These are phyloP conservation scores for Drosophila kokeensis DNA, from an alignment of 2,888 invertebrate genomes.

Conservation along the genomic window DNA sequence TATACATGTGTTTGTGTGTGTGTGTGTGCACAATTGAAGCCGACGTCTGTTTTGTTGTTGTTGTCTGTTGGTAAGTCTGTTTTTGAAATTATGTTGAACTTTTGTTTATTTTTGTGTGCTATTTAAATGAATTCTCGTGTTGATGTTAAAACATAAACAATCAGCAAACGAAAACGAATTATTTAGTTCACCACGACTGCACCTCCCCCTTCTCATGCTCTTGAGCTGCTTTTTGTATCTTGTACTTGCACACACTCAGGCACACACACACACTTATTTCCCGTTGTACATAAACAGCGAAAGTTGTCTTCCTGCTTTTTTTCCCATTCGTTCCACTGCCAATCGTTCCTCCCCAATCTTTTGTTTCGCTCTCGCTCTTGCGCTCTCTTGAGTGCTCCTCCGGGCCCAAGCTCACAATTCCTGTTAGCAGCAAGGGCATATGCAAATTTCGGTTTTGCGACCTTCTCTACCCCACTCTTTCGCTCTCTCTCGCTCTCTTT, in stretches of 20 bases:
- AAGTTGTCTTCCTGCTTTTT: constrained; percentile 82
- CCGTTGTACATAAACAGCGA: constrained; percentile 74
- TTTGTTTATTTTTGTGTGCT: constrained; percentile 54
- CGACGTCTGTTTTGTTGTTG: constrained; percentile 17
- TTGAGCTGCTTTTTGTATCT: constrained; percentile 35
- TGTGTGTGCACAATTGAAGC: constrained; percentile 33
- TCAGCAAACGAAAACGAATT: constrained; percentile 22
- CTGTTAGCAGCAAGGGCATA: constrained; percentile 66
- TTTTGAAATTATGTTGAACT: constrained; percentile 26
- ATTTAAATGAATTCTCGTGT: constrained; percentile 53
- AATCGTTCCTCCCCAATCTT: constrained; percentile 34
- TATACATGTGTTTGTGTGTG: not conserved
- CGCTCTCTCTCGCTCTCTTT: constrained; percentile 4
- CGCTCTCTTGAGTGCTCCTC: constrained; percentile 16
- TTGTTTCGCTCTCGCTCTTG: constrained; percentile 25
- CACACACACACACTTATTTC: constrained; percentile 29
- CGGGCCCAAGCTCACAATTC: constrained; percentile 41
- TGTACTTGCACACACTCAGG: constrained; percentile 10
- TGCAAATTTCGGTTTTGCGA: constrained; percentile 51
- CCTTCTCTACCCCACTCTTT: constrained; percentile 42
- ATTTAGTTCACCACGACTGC: constrained; percentile 15
- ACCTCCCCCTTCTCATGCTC: constrained; percentile 9
- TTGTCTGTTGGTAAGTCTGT: constrained; percentile 35
- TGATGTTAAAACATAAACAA: constrained; percentile 57
- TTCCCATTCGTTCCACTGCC: constrained; percentile 37